phyloP scores from a whole-genome alignment of 1,140 invertebrate species.

The Zaprionus camerounensis region DNA sequence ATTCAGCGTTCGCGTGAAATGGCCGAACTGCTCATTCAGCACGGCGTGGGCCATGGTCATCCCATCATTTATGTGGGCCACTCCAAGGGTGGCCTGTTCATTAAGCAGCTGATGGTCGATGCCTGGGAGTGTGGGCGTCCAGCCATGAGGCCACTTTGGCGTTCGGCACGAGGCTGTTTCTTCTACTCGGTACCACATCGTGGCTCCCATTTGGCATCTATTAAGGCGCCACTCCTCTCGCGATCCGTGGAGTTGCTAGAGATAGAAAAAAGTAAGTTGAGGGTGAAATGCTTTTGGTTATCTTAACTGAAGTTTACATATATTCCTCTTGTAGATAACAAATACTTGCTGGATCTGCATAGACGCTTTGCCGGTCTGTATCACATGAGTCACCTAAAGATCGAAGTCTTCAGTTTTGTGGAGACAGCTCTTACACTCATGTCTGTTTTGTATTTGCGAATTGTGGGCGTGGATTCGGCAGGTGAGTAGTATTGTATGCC shows the following conservation, averaged over 20 bases:
- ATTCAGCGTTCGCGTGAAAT: constrained; percentile 88
- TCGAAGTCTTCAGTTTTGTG: constrained; percentile 88
- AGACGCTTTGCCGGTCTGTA: constrained; percentile 85
- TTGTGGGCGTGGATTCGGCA: constrained; percentile 88
- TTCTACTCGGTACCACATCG: constrained; percentile 91
- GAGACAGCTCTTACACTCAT: constrained; percentile 89
- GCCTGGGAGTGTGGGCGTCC: constrained; percentile 85
- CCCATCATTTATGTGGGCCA: constrained; percentile 90
- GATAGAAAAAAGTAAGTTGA: constrained; percentile 85
- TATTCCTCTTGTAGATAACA: constrained; percentile 85
- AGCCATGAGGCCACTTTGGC: constrained; percentile 84
- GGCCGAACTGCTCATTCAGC: constrained; percentile 86
- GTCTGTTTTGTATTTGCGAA: constrained; percentile 88
- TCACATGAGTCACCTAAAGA: constrained; percentile 84
- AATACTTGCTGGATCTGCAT: constrained; percentile 87
- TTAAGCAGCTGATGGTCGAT: constrained; percentile 88
- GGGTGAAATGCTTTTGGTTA: rapidly evolving
- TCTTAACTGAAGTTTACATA: neutral
- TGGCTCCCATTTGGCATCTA: constrained; percentile 88
- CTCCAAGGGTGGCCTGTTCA: constrained; percentile 89
- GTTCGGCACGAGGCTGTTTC: constrained; percentile 87
- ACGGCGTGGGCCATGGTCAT: constrained; percentile 86
- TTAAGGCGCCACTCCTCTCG: constrained; percentile 87
- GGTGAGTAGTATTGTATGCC: constrained; percentile 83
- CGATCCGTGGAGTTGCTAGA: constrained; percentile 87